Evolutionary conservation across 2,888 invertebrate genomes (phyloP).

Genomic region (Perdita meconis): DNA sequence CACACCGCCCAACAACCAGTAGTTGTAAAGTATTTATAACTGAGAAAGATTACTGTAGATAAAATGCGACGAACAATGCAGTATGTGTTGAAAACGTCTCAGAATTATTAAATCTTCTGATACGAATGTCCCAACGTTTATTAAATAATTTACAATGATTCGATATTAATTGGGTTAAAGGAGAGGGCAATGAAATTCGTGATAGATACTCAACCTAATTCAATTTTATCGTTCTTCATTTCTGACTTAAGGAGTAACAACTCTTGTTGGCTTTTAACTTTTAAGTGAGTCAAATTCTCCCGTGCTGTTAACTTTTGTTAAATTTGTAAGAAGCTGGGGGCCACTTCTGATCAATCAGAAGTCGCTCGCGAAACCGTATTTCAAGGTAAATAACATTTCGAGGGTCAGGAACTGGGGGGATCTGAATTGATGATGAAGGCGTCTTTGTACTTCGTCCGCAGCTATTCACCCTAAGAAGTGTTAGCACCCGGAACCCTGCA

Average conservation of each 20-base stretch:
- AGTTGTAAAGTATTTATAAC: constrained; percentile 23
- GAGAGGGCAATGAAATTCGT: no score
- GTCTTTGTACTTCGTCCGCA: constrained; percentile 17
- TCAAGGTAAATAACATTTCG: constrained; percentile 44
- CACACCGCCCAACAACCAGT: background rate
- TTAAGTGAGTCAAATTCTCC: background rate
- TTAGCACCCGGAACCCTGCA: constrained; percentile 18
- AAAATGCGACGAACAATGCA: background rate
- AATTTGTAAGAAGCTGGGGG: constrained; percentile 1
- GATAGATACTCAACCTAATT: no score
- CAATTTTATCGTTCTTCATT: no score
- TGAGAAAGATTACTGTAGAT: constrained; percentile 2
- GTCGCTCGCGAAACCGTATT: constrained; percentile 17
- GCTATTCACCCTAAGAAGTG: constrained; percentile 22
- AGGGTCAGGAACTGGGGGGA: constrained; percentile 13
- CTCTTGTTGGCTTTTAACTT: background rate
- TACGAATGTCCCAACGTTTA: no score
- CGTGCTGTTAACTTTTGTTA: background rate
- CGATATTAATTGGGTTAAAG: no score
- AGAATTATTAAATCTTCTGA: constrained; percentile 1
- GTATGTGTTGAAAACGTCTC: constrained; percentile 2
- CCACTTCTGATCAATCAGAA: constrained; percentile 32
- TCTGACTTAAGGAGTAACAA: no score
- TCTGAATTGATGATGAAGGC: constrained; percentile 39
- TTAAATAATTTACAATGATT: no score